These are phyloP conservation scores for Drosophila atroscutellata DNA, from an alignment of 2,888 invertebrate species.

Conservation along the genomic window DNA sequence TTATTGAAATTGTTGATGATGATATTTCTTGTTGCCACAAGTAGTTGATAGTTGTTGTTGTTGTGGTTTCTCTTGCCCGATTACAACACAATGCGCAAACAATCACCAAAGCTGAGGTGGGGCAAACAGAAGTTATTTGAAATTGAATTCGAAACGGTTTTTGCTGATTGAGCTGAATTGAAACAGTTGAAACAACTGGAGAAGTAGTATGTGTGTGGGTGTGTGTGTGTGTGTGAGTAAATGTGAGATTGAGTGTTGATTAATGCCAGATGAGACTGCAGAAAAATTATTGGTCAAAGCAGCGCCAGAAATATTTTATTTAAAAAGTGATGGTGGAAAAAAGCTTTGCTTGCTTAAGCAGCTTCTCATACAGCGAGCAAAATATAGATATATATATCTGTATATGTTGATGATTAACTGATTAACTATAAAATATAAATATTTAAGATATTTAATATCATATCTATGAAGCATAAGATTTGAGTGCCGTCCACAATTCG, in stretches of 20 bases:
- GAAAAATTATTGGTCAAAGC: background rate
- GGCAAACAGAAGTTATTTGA: constrained; percentile 39
- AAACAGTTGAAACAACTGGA: constrained; percentile 44
- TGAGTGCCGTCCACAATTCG: background rate
- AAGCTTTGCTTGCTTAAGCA: background rate
- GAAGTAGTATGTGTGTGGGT: constrained; percentile 12
- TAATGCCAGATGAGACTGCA: constrained; percentile 31
- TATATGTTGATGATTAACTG: background rate
- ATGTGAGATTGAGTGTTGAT: constrained; percentile 27
- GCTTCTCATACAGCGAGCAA: background rate
- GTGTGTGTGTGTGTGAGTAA: constrained; percentile 1
- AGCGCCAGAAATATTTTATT: too few species aligned
- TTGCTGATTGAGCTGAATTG: constrained; percentile 33
- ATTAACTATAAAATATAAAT: background rate
- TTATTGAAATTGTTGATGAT: constrained; percentile 23
- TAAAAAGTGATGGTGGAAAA: background rate
- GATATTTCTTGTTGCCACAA: constrained; percentile 20
- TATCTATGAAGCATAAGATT: background rate
- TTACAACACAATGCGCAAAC: constrained; percentile 19
- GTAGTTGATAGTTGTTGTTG: constrained; percentile 1
- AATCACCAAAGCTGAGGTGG: constrained; percentile 3
- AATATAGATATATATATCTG: background rate
- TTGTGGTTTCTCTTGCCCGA: constrained; percentile 33
- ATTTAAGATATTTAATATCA: background rate
- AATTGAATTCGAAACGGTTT: constrained; percentile 26